Evolutionary conservation across 2,888 invertebrate species (phyloP).

Genomic region (Phyto melanocephala): DNA sequence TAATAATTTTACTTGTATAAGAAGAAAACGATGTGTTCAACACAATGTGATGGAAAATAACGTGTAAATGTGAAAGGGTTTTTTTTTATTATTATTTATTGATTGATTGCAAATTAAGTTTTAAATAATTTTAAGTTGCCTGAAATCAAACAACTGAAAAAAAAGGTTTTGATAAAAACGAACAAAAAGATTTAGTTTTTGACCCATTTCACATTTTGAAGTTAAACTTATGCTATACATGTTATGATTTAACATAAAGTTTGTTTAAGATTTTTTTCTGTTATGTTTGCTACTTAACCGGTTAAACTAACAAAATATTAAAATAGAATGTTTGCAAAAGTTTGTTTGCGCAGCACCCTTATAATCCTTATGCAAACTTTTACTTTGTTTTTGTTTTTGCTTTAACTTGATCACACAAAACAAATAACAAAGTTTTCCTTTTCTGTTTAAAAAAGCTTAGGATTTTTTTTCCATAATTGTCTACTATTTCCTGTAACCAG

Average conservation of each 20-base stretch:
- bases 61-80: no score
- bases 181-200: conserved; percentile 4
- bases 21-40: background rate
- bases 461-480: conserved; percentile 14
- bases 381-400: background rate
- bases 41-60: background rate
- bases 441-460: conserved; percentile 15
- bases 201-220: background rate
- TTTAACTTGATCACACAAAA: conserved; percentile 49
- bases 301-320: background rate
- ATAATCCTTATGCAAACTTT: conserved; percentile 64
- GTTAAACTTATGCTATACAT: conserved; percentile 4
- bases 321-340: background rate
- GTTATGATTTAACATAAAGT: conserved; percentile 17
- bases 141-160: background rate
- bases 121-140: conserved; percentile 13
- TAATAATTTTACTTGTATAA: background rate
- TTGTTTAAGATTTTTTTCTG: background rate
- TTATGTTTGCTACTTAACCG: background rate
- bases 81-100: conserved; percentile 1
- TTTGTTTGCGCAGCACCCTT: conserved; percentile 23
- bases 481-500: background rate
- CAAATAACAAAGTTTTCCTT: conserved; percentile 36
- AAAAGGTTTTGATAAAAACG: background rate
- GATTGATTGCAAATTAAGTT: conserved; percentile 34